Percentiles rank a stretch among this genome's conserved stretches.
Evolutionary conservation across 2,797 vertebrate genomes (phyloP).

Genomic region (Cirrhinus molitorella): DNA sequence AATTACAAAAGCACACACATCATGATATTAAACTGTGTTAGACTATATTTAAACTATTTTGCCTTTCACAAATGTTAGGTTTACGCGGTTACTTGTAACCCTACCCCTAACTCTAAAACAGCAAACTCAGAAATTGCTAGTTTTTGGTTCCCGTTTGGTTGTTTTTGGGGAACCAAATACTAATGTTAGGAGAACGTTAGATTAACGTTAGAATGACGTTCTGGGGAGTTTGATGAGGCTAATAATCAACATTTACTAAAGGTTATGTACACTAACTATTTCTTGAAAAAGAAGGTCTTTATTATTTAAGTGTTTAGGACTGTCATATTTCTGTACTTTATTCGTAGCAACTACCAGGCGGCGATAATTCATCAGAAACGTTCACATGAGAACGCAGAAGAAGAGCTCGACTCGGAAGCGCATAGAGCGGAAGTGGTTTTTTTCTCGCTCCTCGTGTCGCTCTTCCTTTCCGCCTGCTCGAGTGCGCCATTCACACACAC

Average conservation of each 20-base stretch:
- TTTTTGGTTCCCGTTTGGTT: too few species aligned
- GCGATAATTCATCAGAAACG: background rate
- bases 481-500: constrained; percentile 43
- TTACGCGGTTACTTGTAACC: background rate
- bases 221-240: too few species aligned
- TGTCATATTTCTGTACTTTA: background rate
- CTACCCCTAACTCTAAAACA: background rate
- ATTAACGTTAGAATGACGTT: too few species aligned
- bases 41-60: background rate
- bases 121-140: too few species aligned
- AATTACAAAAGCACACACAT: background rate
- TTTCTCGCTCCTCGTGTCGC: constrained; percentile 36
- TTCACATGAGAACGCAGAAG: background rate
- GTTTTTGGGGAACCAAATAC: too few species aligned
- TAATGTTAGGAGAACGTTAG: too few species aligned
- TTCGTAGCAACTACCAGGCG: background rate
- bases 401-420: constrained; percentile 11
- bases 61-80: background rate
- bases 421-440: constrained; percentile 34
- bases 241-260: background rate
- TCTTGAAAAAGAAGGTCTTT: background rate
- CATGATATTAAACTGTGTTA: background rate
- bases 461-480: constrained; percentile 40
- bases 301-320: background rate
- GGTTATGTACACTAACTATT: background rate